phyloP scores from a whole-genome alignment of 1,140 invertebrate genomes.

The Calephelis nemesis region DNA sequence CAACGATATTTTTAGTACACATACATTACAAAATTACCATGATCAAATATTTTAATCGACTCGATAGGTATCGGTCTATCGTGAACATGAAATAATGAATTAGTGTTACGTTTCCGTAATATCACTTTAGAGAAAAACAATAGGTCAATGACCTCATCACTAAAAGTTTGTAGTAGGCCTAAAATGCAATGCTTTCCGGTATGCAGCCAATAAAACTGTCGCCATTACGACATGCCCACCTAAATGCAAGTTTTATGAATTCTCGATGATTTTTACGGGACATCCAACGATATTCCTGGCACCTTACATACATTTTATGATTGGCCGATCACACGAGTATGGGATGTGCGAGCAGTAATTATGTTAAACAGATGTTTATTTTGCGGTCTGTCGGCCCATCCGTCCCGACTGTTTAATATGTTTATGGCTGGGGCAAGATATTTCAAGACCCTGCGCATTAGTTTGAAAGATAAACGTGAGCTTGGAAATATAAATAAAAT shows the following conservation, averaged over 20 bases:
- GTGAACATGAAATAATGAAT: too few species aligned
- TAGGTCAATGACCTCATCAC: too few species aligned
- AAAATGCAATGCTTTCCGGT: slow-evolving; percentile 35
- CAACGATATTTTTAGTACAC: too few species aligned
- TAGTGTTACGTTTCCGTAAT: too few species aligned
- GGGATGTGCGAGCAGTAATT: slow-evolving; percentile 38
- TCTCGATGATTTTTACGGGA: slow-evolving; percentile 48
- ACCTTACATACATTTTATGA: slow-evolving; percentile 50
- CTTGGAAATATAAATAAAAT: too few species aligned
- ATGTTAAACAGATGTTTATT: slow-evolving; percentile 56
- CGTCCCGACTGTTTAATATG: slow-evolving; percentile 32
- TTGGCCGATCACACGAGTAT: slow-evolving; percentile 52
- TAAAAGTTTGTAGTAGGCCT: too few species aligned
- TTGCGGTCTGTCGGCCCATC: slow-evolving; percentile 48
- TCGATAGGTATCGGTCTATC: too few species aligned
- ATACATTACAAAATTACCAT: too few species aligned
- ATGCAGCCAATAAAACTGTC: slow-evolving; percentile 58
- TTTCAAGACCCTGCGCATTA: neutral
- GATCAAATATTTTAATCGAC: too few species aligned
- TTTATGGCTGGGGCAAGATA: neutral
- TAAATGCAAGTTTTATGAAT: slow-evolving; percentile 34
- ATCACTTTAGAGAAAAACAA: too few species aligned
- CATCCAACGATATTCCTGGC: slow-evolving; percentile 52
- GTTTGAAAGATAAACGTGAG: neutral
- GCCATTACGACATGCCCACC: slow-evolving; percentile 48